Evolutionary conservation across 1,140 invertebrate species (phyloP), one percentile per base, ranked within the genome.

Genomic region (Oreohelix idahoensis): DNA sequence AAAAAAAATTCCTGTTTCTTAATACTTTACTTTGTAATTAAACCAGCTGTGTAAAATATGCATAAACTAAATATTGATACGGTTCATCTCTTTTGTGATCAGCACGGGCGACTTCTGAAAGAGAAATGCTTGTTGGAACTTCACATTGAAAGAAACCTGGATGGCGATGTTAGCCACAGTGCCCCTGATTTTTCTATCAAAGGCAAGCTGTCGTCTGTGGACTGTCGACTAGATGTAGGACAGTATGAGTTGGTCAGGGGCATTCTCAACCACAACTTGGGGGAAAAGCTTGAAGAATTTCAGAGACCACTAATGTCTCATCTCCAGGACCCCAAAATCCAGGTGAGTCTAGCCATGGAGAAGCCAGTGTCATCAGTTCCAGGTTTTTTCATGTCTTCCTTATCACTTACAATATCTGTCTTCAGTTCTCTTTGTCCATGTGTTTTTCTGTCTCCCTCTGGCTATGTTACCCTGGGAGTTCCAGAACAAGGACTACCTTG

Each of bases 201-300:
- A 80, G 97, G 97, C 29, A 95, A 95, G 32, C 93, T 99, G 66
- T 97, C 97, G 0, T 97, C 96, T 39, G 94, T 98, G 84, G 95
- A 96, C 89, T 95, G 95, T 81, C 94, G 95, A n/a, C 89, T 99
- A 35, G 96, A 98, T 93, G 94, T 96, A 32, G 93, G 95, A 26
- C 97, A 98, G 90, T 99, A 98, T 91, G 95, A 96, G 91, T 91
- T 99, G 17, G 95, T 99, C 32, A 94, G 96, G 74, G 97, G 97
- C 36, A 93, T 99, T 35, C 93, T 99, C 0, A 95, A 95, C 0
- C 96, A 97, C 90, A 99, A 99, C 93, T 95, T 99, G 66, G 97
- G 97, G 26, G 98, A 99, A 92, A 94, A 95, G 84, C 93, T 98
- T 23, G 96, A 96, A 83, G 96, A 97, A 36, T 89, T 91, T 82